phyloP scores from a whole-genome alignment of 2,888 invertebrate genomes.

The Caenorhabditis sp. region DNA sequence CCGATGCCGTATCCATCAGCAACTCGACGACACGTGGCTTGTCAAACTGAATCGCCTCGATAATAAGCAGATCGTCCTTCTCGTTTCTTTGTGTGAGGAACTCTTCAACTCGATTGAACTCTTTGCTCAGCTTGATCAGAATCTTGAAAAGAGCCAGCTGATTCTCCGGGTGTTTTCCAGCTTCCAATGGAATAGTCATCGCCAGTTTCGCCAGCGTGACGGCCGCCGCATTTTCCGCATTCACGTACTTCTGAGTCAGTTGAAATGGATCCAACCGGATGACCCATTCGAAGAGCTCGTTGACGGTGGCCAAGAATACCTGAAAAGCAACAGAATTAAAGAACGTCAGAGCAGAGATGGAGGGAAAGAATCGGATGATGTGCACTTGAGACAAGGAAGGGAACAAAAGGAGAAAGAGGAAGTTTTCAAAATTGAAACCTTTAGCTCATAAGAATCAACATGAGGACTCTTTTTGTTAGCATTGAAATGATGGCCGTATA shows the following conservation, averaged over 20 bases:
- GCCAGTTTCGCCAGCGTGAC: constrained; percentile 34
- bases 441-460: constrained; percentile 30
- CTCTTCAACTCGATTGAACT: constrained; percentile 27
- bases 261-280: constrained; percentile 43
- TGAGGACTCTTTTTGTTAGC: constrained; percentile 13
- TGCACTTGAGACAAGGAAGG: not conserved
- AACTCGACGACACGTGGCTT: constrained; percentile 31
- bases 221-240: constrained; percentile 12
- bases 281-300: constrained; percentile 51
- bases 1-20: constrained; percentile 35
- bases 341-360: not conserved
- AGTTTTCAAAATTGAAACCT: constrained; percentile 15
- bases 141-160: constrained; percentile 51
- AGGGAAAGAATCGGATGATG: not conserved
- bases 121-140: constrained; percentile 35
- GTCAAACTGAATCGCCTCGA: constrained; percentile 23
- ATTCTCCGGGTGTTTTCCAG: constrained; percentile 30
- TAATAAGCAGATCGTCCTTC: constrained; percentile 14
- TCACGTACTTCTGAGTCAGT: constrained; percentile 27
- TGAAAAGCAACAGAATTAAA: constrained; percentile 7
- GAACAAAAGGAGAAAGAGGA: not conserved
- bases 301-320: constrained; percentile 43
- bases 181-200: constrained; percentile 39
- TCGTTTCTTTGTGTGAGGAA: constrained; percentile 39
- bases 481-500: constrained; percentile 17